These are phyloP conservation scores for Ammodytes marinus DNA, from an alignment of 2,113 vertebrate species.

Conservation along the genomic window DNA sequence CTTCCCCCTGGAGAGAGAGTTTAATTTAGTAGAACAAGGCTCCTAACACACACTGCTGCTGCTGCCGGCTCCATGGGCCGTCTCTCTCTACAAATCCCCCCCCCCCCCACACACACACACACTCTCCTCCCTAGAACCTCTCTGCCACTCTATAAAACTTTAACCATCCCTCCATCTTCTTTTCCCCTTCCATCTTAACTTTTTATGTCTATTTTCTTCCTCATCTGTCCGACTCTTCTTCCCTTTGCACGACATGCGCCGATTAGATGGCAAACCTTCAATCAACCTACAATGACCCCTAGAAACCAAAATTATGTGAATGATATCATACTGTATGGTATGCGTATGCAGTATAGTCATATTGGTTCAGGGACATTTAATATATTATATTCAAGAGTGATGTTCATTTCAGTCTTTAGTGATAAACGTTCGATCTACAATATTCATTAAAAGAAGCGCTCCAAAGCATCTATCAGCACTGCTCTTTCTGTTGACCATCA, in stretches of 20 bases:
- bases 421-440: too few relatives aligned
- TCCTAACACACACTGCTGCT: conserved; percentile 70
- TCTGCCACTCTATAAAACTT: conserved; percentile 57
- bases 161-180: conserved; percentile 49
- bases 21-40: conserved; percentile 78
- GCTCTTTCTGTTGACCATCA: too few relatives aligned
- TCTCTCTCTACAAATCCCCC: conserved; percentile 57
- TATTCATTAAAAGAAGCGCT: too few relatives aligned
- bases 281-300: not conserved
- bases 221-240: not conserved
- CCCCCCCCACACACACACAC: conserved; percentile 32
- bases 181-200: conserved; percentile 42
- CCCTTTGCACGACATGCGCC: not conserved
- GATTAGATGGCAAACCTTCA: not conserved
- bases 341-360: too few relatives aligned
- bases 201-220: conserved; percentile 28
- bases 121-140: conserved; percentile 40
- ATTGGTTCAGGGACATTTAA: too few relatives aligned
- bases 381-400: too few relatives aligned
- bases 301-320: too few relatives aligned
- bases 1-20: conserved; percentile 70
- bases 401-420: too few relatives aligned
- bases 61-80: conserved; percentile 47
- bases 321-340: too few relatives aligned
- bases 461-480: too few relatives aligned